Evolutionary conservation across 1,140 invertebrate genomes (phyloP), one percentile per base, ranked within the genome.

Genomic region (Drosophila suzukii): DNA sequence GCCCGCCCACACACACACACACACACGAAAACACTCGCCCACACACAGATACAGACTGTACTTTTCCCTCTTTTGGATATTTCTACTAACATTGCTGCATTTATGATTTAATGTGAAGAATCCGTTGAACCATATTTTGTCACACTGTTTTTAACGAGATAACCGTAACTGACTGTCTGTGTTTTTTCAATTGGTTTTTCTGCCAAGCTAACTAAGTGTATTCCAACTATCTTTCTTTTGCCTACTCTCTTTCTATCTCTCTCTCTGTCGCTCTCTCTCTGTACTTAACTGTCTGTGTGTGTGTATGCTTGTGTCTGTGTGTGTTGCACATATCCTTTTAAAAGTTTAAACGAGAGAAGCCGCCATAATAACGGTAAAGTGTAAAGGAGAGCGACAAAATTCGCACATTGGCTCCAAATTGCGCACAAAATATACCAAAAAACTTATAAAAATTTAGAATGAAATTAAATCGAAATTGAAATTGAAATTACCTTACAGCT

Each of bases 181-280:
- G 62, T 86, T 80, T 75, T 74, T 86, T 67, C 55, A 88, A 86
- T 88, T 86, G 83, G 83, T 86, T 79, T 73, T 78, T 36, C 32
- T 88, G 55, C 78, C 79, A 73, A 86, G 81, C 76, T 88, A 71
- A 86, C 83, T 86, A 83, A 86, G 78, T 86, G 84, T 86, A 70
- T 88, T 81, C 67, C 43, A 68, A 71, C 63, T 86, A 78, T 67
- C 78, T 68, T 82, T 82, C 66, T 60, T 70, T 61, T 61, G 63
- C 75, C 74, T 77, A 79, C 59, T 73, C 38, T 78, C 60, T 78
- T 43, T 84, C 56, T 84, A 57, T 79, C 54, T 70, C 46, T 79
- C 44, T 81, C 15, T 74, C 41, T 59, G 12, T 71, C 11, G 67
- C 39, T 56, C 49, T 61, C 41, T 75, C 20, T 75, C 34, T 55